Evolutionary conservation across 2,888 invertebrate genomes (phyloP).

Genomic region (Chaetoderma sp.): DNA sequence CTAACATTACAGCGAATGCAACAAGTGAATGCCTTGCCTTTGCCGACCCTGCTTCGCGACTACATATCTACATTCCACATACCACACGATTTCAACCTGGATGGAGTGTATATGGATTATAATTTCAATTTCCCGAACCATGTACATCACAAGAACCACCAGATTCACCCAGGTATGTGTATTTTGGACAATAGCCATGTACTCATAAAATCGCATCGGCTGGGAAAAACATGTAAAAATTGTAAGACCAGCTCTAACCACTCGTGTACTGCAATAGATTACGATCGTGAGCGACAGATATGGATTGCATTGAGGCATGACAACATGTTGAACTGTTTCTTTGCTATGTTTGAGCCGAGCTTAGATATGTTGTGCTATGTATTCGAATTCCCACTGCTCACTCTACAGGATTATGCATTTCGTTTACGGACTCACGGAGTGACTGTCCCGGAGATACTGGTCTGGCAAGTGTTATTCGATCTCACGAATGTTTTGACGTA

Average conservation of each 20-base stretch:
- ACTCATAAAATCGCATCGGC: conserved; percentile 47
- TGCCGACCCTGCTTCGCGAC: conserved; percentile 50
- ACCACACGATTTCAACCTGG: conserved; percentile 56
- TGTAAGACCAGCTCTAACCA: conserved; percentile 37
- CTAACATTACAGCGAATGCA: conserved; percentile 48
- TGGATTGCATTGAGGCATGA: conserved; percentile 54
- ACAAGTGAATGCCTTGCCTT: conserved; percentile 43
- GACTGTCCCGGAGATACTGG: conserved; percentile 49
- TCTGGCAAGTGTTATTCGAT: conserved; percentile 51
- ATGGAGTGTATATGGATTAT: conserved; percentile 51
- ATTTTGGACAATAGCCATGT: conserved; percentile 45
- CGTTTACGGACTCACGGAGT: conserved; percentile 45
- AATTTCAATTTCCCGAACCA: conserved; percentile 57
- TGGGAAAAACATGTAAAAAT: conserved; percentile 37
- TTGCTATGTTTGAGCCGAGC: conserved; percentile 44
- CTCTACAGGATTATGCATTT: conserved; percentile 52
- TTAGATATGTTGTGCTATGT: conserved; percentile 51
- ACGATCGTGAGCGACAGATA: conserved; percentile 41
- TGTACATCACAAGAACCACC: conserved; percentile 51
- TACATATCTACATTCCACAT: conserved; percentile 53
- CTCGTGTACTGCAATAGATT: conserved; percentile 35
- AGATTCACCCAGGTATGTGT: conserved; percentile 50
- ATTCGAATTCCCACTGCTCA: conserved; percentile 55
- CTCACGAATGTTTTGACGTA: conserved; percentile 52
- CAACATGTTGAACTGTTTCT: conserved; percentile 53